Base-by-base conservation (phyloP, 2,797 vertebrate species). In the Xenops minutus region DNA sequence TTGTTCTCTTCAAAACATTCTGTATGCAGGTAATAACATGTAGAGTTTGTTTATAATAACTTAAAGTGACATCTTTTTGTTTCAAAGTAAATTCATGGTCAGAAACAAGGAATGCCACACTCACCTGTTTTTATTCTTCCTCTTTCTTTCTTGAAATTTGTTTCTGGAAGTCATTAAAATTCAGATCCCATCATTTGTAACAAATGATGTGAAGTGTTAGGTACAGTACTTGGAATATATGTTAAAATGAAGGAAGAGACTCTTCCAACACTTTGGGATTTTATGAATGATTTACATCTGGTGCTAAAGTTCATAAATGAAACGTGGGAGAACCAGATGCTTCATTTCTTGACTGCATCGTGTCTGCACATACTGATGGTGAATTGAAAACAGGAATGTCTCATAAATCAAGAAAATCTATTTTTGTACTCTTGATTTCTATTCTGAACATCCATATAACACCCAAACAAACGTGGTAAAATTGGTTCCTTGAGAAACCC, bases 201-300 rank as follows among this genome's bases (percentile, higher is more conserved):
- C 94, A 96, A 97, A 97, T 62, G 92, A 93, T 97, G 88, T 95
- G 79, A 94, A 96, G 88, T 96, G 54, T 90, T 85, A 96, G 95
- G 92, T 97, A 96, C 88, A 94, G 97, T 95, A 77, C 73, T 93
- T 75, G 95, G 95, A 97, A 96, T 94, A 71, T 94, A 94, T 96
- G 96, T 95, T 96, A 96, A 97, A 97, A 97, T 91, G 95, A 97
- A 97, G 96, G 88, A 96, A 80, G 85, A 96, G 93, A 79, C 79
- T 96, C 95, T 98, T 96, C 97, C 94, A 96, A 95, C 96, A 95
- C 97, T 97, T 97, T 86, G 92, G 97, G 97, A 96, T 97, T 98
- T 98, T 97, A 97, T 97, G 98, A 98, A 97, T 98, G 98, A 98
- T 98, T 98, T 98, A 98, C 98, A 98, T 98, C 97, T 97, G 98